Evolutionary conservation across 2,113 vertebrate species (phyloP).

Genomic region (Anoplopoma fimbria): DNA sequence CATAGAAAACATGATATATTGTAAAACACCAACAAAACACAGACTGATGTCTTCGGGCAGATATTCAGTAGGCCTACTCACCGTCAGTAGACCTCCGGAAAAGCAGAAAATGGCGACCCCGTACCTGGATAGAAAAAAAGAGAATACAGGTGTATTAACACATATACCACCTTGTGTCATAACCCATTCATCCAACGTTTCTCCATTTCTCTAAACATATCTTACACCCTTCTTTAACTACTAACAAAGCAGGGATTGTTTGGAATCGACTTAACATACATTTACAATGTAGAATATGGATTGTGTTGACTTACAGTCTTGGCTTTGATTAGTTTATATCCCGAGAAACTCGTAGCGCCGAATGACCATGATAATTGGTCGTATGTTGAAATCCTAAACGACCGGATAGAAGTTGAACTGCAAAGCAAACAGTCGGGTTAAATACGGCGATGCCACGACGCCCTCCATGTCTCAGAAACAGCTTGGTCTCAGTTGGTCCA

Average conservation of each 20-base stretch:
- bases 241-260: not conserved
- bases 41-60: not conserved
- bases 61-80: not conserved
- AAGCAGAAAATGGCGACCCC: not conserved
- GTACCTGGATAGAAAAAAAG: not conserved
- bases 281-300: not conserved
- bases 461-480: not conserved
- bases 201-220: not conserved
- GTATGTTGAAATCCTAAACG: not conserved
- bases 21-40: not conserved
- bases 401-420: not conserved
- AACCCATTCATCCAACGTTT: not conserved
- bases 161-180: not conserved
- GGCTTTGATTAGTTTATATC: not conserved
- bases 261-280: not conserved
- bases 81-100: not conserved
- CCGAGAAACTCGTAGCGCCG: too few species aligned
- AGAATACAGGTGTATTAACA: too few species aligned
- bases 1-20: not conserved
- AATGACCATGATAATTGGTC: not conserved
- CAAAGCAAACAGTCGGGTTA: not conserved
- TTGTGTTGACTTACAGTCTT: not conserved
- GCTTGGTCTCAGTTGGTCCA: not conserved
- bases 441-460: rapidly evolving
- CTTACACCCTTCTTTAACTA: not conserved